Evolutionary conservation across 1,140 invertebrate genomes (phyloP).

Genomic region (Dreissena polymorpha): DNA sequence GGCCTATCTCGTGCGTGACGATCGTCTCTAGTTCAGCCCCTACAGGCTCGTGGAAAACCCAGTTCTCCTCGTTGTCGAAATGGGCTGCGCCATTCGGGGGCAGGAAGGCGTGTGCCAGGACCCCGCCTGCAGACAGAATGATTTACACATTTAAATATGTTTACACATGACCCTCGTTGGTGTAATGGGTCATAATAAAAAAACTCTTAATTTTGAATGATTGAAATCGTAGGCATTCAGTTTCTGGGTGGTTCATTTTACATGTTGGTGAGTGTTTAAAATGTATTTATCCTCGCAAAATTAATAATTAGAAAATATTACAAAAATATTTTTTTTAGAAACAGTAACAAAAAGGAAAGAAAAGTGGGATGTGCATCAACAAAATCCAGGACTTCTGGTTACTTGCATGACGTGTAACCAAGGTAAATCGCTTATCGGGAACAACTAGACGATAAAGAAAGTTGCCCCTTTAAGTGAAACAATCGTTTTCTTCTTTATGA

Average conservation of each 20-base stretch:
- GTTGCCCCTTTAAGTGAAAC: too few relatives aligned
- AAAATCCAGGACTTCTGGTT: not conserved
- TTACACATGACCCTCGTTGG: not conserved
- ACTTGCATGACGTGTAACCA: not conserved
- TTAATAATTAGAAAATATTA: not conserved
- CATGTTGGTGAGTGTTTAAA: not conserved
- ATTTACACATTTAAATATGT: conserved; percentile 21
- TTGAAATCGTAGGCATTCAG: not conserved
- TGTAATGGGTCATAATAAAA: not conserved
- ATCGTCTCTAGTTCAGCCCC: conserved; percentile 51
- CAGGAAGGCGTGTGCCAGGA: conserved; percentile 75
- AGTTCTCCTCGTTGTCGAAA: conserved; percentile 71
- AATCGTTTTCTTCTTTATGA: too few relatives aligned
- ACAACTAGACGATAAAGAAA: not conserved
- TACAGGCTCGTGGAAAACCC: conserved; percentile 54
- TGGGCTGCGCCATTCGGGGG: conserved; percentile 83
- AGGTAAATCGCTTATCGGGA: not conserved
- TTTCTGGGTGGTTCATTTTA: not conserved
- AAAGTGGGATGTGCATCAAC: not conserved
- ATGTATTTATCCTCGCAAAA: not conserved
- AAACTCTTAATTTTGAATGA: not conserved
- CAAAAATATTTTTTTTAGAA: not conserved
- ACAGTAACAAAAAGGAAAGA: not conserved
- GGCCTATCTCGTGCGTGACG: conserved; percentile 66
- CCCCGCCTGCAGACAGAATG: conserved; percentile 47